These are phyloP conservation scores for Polyploca ridens DNA, from an alignment of 2,888 invertebrate genomes.

Conservation along the genomic window DNA sequence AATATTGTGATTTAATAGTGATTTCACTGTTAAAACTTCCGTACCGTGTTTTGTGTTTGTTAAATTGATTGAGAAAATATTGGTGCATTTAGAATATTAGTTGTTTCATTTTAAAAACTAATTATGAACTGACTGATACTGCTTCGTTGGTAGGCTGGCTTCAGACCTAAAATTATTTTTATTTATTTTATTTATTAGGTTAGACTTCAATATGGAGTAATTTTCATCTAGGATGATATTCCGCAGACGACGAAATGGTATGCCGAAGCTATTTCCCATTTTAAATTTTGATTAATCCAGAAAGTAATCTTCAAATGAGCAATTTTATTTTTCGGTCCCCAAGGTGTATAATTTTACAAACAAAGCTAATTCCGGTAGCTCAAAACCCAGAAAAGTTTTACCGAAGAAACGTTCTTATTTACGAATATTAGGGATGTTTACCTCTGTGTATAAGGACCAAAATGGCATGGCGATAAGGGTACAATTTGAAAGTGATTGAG, in stretches of 20 bases:
- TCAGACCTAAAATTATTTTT: conserved; percentile 14
- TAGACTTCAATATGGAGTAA: background rate
- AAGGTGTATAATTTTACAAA: background rate
- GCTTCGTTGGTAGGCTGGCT: conserved; percentile 19
- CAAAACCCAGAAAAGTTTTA: background rate
- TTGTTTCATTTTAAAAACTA: conserved; percentile 11
- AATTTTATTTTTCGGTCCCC: background rate
- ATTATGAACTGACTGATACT: background rate
- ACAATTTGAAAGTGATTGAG: conserved; percentile 11
- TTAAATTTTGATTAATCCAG: conserved; percentile 6
- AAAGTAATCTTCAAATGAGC: background rate
- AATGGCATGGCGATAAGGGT: conserved; percentile 3
- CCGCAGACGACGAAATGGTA: background rate
- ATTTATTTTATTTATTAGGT: too few species aligned
- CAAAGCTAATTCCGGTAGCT: conserved; percentile 1
- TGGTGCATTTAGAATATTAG: conserved; percentile 21
- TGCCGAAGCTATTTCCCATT: background rate
- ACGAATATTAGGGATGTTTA: background rate
- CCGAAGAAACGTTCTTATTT: conserved; percentile 5
- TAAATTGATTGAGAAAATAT: conserved; percentile 30
- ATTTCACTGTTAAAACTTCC: conserved; percentile 20
- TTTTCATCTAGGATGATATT: background rate
- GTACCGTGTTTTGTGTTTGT: conserved; percentile 10
- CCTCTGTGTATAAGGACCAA: conserved; percentile 5
- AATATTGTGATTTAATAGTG: conserved; percentile 40